Percentiles rank a stretch among this genome's conserved stretches.
phyloP scores from a whole-genome alignment of 1,140 invertebrate genomes.

The Choristoneura fumiferana region DNA sequence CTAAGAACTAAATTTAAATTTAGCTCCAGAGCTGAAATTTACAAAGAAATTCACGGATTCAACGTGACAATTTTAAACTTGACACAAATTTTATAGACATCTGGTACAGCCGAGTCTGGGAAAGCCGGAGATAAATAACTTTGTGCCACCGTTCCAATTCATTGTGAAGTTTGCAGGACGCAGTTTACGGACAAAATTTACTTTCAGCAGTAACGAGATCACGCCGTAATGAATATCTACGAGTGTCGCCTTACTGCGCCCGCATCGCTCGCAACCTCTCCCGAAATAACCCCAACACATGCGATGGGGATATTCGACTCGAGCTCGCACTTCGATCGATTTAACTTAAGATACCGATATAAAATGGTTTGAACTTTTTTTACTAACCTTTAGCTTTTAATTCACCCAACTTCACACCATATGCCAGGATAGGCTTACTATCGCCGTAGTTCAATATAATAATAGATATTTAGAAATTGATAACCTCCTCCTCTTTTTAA shows the following conservation, averaged over 20 bases:
- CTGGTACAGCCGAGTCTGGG: not conserved
- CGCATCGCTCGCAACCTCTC: constrained; percentile 20
- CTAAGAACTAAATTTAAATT: constrained; percentile 24
- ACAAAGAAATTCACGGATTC: constrained; percentile 14
- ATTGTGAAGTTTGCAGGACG: constrained; percentile 20
- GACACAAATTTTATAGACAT: constrained; percentile 18
- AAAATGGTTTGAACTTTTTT: too few species aligned
- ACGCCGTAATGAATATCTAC: constrained; percentile 40
- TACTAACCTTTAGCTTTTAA: too few species aligned
- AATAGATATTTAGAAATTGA: too few species aligned
- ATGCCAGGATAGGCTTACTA: too few species aligned
- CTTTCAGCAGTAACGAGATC: constrained; percentile 32
- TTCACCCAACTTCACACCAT: too few species aligned
- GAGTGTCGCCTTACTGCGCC: constrained; percentile 31
- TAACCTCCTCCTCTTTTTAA: too few species aligned
- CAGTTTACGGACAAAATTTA: constrained; percentile 33
- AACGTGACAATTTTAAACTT: constrained; percentile 15
- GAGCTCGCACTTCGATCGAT: too few species aligned
- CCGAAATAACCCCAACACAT: not conserved
- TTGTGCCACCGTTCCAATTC: constrained; percentile 9
- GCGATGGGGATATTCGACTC: too few species aligned
- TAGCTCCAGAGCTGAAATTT: constrained; percentile 18
- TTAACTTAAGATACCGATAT: too few species aligned
- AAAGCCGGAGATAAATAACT: constrained; percentile 18
- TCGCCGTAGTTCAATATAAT: too few species aligned